Base-by-base conservation (phyloP, 2,113 vertebrate genomes). In the Reinhardtius hippoglossoides region DNA sequence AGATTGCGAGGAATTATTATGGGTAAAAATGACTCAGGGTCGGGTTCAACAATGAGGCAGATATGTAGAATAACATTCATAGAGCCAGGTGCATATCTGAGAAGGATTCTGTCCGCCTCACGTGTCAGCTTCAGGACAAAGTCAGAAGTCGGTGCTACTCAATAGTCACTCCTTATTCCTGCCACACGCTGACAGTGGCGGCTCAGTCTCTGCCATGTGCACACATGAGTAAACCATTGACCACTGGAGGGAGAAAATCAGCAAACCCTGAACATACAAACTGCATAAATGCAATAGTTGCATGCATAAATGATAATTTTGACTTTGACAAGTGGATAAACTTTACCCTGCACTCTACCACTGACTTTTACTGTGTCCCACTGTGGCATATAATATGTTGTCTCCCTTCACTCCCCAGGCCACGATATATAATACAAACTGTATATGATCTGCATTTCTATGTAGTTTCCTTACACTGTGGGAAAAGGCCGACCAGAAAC, bases 291-390 rank as follows among this genome's bases (percentile, higher is more conserved):
- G 16, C 72, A 21, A 15, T 8, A 35, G 26, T 31, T 31, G 44
- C 20, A 35, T 35, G 31, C 31, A 72, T 18, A 18, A 63, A 67
- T 48, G 35, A 24, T 77, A 26, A 58, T 75, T 58, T 26, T 27
- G 65, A 61, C 20, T 18, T 44, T 57, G 73, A 65, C 75, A 80
- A 44, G 52, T 69, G 18, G 27, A 21, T 60, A 75, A 88, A 78
- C 56, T 66, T 67, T 26, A 61, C n/a, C 31, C 13, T 58, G 16
- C 23, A 35, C 2, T 31, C 1, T 66, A 62, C 66, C 16, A 24
- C 75, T 46, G 62, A 60, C 63, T 76, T 70, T 10, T 24, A 59
- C 59, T 40, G 15, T 57, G 78, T 69, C 55, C 56, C 24, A 48
- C n/a, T 71, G 62, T 54, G 55, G 42, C 23, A 66, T 62, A 71